A percentile compares a stretch with the other conserved stretches of the same genome.
These are phyloP conservation scores for Lepisosteus osseus DNA, from an alignment of 2,113 vertebrate genomes.

Conservation along the genomic window DNA sequence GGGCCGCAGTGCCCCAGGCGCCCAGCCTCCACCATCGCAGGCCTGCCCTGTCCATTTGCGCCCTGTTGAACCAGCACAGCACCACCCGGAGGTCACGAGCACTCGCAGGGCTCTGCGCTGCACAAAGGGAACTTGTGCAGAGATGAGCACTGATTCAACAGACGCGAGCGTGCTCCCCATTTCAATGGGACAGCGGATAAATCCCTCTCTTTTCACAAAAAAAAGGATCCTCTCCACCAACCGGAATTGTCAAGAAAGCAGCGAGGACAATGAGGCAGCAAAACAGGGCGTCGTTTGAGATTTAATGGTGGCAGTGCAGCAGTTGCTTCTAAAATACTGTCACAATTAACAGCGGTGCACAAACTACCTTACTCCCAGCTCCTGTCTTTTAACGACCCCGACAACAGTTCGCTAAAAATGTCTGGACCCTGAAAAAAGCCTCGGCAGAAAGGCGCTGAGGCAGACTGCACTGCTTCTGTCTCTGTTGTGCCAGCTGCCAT, in stretches of 20 bases:
- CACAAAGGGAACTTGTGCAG: constrained; percentile 3
- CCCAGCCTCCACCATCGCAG: not conserved
- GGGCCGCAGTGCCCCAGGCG: not conserved
- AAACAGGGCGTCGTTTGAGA: not conserved
- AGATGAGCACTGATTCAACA: not conserved
- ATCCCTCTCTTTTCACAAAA: not conserved
- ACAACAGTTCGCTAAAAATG: no score
- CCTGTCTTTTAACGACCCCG: no score
- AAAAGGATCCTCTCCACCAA: not conserved
- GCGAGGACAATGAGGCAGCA: not conserved
- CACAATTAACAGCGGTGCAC: no score
- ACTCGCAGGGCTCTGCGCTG: constrained; percentile 9
- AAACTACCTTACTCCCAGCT: no score
- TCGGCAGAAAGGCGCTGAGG: no score
- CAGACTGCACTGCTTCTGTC: no score
- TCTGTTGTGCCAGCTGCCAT: no score
- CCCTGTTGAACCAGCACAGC: not conserved
- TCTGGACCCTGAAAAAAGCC: no score
- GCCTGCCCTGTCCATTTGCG: constrained; percentile 3
- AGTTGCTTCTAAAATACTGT: no score
- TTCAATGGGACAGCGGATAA: constrained; percentile 19
- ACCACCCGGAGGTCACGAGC: constrained; percentile 8
- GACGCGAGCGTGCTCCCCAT: constrained; percentile 15
- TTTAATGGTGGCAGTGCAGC: not conserved
- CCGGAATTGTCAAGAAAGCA: not conserved